These are phyloP conservation scores for Psephotus haematonotus DNA, from an alignment of 2,113 vertebrate genomes.

Conservation along the genomic window DNA sequence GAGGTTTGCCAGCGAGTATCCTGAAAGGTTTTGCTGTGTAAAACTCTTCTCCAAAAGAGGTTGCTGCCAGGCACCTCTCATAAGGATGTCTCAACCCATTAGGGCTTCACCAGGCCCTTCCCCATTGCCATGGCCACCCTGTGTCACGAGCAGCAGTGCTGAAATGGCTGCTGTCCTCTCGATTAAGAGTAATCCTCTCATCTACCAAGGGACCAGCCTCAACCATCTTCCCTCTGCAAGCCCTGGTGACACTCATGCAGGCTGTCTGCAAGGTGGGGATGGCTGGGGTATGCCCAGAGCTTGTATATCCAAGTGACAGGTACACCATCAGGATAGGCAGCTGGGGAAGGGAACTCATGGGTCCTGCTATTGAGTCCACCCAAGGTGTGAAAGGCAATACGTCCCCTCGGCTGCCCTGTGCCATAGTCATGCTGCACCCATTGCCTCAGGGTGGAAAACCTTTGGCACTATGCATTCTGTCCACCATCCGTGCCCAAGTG, in stretches of 20 bases:
- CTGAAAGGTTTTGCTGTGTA: neutral
- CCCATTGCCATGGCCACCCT: neutral
- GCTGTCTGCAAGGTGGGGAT: neutral
- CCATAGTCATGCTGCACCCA: neutral
- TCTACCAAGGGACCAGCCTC: neutral
- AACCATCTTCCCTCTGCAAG: neutral
- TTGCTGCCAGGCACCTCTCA: neutral
- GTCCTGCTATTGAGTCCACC: neutral
- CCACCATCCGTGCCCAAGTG: rapidly evolving
- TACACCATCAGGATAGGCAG: neutral
- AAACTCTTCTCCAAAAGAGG: neutral
- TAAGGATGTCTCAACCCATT: neutral
- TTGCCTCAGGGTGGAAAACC: neutral
- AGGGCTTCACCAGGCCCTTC: neutral
- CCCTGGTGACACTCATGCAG: neutral
- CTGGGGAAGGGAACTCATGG: neutral
- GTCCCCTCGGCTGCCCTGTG: neutral
- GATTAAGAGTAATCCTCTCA: neutral
- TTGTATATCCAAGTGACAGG: rapidly evolving
- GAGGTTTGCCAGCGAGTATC: neutral
- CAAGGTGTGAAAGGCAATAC: neutral
- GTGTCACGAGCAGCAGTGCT: neutral
- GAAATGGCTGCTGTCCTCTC: neutral
- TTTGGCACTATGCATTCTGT: neutral
- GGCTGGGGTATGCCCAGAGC: neutral